A percentile compares a stretch with the other conserved stretches of the same genome.
Evolutionary conservation across 2,113 vertebrate species (phyloP).

Genomic region (Galbula dea): DNA sequence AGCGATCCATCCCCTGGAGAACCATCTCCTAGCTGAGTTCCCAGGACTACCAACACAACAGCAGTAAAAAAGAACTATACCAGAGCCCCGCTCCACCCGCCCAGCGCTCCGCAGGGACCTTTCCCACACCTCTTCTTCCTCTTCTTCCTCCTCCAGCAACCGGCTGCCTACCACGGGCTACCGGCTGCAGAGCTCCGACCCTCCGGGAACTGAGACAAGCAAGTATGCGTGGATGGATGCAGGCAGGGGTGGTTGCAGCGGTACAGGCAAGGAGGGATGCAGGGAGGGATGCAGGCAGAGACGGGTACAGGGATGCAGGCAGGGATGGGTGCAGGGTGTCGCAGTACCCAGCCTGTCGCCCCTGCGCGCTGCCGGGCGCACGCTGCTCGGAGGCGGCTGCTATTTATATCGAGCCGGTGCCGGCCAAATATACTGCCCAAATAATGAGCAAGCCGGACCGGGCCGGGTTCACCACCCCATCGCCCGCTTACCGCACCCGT

Average conservation of each 20-base stretch:
- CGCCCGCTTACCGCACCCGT: neutral
- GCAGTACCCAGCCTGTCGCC: neutral
- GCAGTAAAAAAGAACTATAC: neutral
- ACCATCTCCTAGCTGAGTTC: neutral
- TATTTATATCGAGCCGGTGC: constrained; percentile 72
- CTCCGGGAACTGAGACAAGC: no score
- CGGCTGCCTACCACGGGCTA: neutral
- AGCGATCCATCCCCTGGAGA: neutral
- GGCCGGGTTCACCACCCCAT: constrained; percentile 46
- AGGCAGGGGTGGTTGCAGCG: no score
- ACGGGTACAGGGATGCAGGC: no score
- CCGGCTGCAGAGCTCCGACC: neutral
- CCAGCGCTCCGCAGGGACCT: neutral
- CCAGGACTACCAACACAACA: neutral
- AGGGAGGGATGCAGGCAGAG: neutral
- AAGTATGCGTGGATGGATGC: no score
- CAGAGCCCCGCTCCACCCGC: neutral
- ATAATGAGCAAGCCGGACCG: constrained; percentile 76
- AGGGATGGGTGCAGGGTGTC: neutral
- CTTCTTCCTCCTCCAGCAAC: neutral
- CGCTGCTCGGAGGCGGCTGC: neutral
- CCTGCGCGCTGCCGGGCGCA: no score
- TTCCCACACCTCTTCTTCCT: neutral
- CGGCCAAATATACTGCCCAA: constrained; percentile 88
- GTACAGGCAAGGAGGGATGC: neutral